Base-by-base conservation (phyloP, 2,888 invertebrate species). In the Lasioglossum zephyrum region DNA sequence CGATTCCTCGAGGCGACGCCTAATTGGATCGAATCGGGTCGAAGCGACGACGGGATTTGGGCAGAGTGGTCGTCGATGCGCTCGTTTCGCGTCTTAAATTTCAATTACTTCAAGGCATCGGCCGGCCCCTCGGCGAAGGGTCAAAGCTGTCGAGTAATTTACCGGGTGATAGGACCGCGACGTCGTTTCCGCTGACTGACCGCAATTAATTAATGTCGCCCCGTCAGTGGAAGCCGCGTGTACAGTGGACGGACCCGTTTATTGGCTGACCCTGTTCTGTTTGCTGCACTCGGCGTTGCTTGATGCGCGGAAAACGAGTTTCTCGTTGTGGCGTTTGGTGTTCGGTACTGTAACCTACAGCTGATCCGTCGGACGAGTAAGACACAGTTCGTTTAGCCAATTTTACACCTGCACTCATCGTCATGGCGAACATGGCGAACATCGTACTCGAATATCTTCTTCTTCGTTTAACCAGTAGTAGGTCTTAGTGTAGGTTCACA, bases 21-120 rank as follows among this genome's bases (percentile, higher is more conserved):
- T 93, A 93, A 93, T 93, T 93, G 93, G 92, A 93, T 93, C 90
- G 93, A 92, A 92, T 91, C 92, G 91, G 88, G 89, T 88, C 85
- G 89, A 89, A 78, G 88, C 88, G 81, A 88, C 88, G 88, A 79
- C 88, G 79, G 74, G 84, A 86, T 85, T 66, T 11, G 73, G 63
- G 66, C 63, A 73, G 85, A 76, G 85, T 84, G 82, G 85, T 79
- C 88, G 84, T 53, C 79, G 80, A 78, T 79, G 80, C 82, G 82
- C 88, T 88, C 90, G 86, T 89, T 92, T 90, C 87, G 85, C 87
- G 91, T 92, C 91, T 93, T 91, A 93, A 93, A 91, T 93, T 92
- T 92, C 92, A 92, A 93, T 93, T 93, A 93, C 92, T 91, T 89
- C 88, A 82, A 81, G 87, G 73, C 80, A 75, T 63, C 72, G 81